Base-by-base conservation (phyloP, 2,113 vertebrate genomes). In the Platysteira castanea region DNA sequence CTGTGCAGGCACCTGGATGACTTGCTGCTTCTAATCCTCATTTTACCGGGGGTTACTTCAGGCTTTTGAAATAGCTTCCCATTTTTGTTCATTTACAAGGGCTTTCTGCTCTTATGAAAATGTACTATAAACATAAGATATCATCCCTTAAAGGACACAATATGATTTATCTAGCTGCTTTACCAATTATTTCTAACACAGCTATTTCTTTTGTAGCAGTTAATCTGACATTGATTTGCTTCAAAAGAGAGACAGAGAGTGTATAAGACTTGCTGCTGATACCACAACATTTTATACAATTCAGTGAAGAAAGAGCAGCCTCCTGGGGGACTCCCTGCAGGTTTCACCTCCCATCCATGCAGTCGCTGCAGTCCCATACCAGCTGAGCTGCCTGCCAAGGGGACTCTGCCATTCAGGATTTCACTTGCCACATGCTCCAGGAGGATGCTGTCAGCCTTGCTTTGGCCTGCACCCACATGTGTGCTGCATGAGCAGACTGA, bases 201-300 rank as follows among this genome's bases (percentile, higher is more conserved):
- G 30, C 17, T 63, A 37, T 81, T 86, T 90, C 78, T 96, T 90
- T 90, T 77, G 56, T 31, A 70, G 64, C 50, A 59, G n/a, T 53
- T 95, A 91, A 89, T 85, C 81, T 91, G 92, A 74, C 59, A 77
- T 26, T 59, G 30, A 67, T 86, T 95, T 80, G 39, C 75, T 93
- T 95, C 70, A 73, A 69, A 80, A 73, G 22, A 67, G 54, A 80
- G 47, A 35, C 14, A 30, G 7, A 42, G 37, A 30, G 20, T 13
- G 7, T 3, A 10, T 49, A 41, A 27, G 54, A 15, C 10, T 87
- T 73, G 7, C 26, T 77, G 42, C 35, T 35, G 47, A 28, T 59
- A 42, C 5, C 39, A 67, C 44, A 68, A 53, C 14, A 54, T 56
- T 57, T 83, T 61, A 13, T 39, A 69, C n/a, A 17, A n/a, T 13